A percentile compares a stretch with the other conserved stretches of the same genome.
phyloP scores from a whole-genome alignment of 2,113 vertebrate species.

The Ictalurus furcatus region DNA sequence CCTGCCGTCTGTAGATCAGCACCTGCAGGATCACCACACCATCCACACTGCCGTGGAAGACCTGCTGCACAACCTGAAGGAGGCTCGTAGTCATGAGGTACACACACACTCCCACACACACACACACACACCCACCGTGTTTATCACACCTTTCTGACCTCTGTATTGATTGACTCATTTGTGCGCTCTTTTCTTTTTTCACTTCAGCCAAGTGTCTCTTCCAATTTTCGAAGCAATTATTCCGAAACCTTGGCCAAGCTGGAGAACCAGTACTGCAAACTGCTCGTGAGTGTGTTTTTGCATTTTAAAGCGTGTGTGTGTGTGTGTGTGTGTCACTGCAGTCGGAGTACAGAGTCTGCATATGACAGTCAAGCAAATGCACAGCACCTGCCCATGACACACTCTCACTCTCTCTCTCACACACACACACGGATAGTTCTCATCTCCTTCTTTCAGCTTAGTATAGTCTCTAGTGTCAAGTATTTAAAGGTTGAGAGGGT shows the following conservation, averaged over 20 bases:
- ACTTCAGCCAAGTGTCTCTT: conserved; percentile 84
- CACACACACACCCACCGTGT: not conserved
- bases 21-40: conserved; percentile 85
- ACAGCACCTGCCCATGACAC: conserved; percentile 40
- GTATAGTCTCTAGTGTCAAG: not conserved
- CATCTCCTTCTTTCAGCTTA: not conserved
- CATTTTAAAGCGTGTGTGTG: conserved; percentile 19
- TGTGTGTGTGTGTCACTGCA: conserved; percentile 20
- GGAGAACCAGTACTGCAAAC: conserved; percentile 94
- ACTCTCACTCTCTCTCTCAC: conserved; percentile 11
- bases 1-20: conserved; percentile 86
- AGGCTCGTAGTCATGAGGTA: conserved; percentile 89
- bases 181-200: conserved; percentile 34
- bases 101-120: not conserved
- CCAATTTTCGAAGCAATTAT: conserved; percentile 88
- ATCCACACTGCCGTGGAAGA: conserved; percentile 87
- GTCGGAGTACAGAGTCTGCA: conserved; percentile 1
- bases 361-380: conserved; percentile 9
- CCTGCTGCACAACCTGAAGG: conserved; percentile 84
- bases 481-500: not conserved
- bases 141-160: not conserved
- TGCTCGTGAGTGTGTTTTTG: conserved; percentile 81
- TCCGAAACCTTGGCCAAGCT: conserved; percentile 89
- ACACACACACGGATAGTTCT: not conserved
- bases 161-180: conserved; percentile 5